phyloP scores from a whole-genome alignment of 1,140 invertebrate genomes.

The Contarinia nasturtii region DNA sequence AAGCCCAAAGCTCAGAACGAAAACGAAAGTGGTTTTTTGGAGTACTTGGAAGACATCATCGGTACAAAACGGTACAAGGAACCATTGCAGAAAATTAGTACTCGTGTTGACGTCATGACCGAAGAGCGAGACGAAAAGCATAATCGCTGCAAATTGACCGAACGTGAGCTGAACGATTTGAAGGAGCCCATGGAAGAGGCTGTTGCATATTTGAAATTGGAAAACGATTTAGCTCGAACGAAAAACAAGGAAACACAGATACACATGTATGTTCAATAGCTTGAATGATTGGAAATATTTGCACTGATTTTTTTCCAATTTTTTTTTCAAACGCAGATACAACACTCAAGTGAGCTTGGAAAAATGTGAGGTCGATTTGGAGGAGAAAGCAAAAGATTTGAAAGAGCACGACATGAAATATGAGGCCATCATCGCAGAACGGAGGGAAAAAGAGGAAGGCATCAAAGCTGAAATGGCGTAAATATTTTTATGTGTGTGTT shows the following conservation, averaged over 20 bases:
- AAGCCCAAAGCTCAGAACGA: conserved; percentile 79
- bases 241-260: conserved; percentile 53
- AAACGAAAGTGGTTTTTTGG: conserved; percentile 86
- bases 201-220: conserved; percentile 55
- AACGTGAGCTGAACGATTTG: conserved; percentile 75
- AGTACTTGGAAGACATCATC: conserved; percentile 98
- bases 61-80: conserved; percentile 79
- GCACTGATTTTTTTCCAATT: no score
- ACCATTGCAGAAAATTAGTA: conserved; percentile 60
- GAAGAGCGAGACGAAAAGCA: conserved; percentile 71
- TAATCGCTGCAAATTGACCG: conserved; percentile 71
- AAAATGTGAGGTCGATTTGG: no score
- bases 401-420: conserved; percentile 33
- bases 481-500: conserved; percentile 12
- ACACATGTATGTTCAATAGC: conserved; percentile 42
- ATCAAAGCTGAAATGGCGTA: conserved; percentile 32
- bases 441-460: conserved; percentile 31
- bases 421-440: conserved; percentile 30
- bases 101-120: conserved; percentile 57
- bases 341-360: no score
- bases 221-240: conserved; percentile 50
- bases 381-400: conserved; percentile 16
- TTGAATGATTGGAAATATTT: no score
- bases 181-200: conserved; percentile 76
- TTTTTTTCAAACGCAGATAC: no score